Evolutionary conservation across 2,113 vertebrate species (phyloP).

Genomic region (Scolopax mira): DNA sequence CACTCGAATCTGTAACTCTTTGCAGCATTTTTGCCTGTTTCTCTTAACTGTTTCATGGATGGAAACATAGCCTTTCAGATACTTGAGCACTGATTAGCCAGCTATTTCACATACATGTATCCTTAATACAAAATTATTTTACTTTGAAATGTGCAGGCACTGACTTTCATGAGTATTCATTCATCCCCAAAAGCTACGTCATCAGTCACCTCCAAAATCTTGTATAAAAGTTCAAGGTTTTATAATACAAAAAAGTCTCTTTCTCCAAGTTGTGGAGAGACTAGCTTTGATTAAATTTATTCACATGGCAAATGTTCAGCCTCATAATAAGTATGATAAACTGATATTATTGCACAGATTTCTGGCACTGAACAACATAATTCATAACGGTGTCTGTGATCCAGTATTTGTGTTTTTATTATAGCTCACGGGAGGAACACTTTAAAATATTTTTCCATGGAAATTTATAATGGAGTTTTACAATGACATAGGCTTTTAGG

Average conservation of each 20-base stretch:
- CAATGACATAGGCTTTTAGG: background rate
- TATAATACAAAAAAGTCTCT: background rate
- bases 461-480: background rate
- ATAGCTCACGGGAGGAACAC: background rate
- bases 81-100: background rate
- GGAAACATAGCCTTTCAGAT: background rate
- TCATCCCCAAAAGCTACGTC: background rate
- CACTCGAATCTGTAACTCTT: background rate
- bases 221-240: background rate
- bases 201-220: background rate
- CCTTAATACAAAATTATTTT: background rate
- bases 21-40: background rate
- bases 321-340: background rate
- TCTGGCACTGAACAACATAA: background rate
- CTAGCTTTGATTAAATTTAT: background rate
- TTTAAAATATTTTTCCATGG: background rate
- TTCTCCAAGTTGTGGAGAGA: background rate
- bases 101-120: background rate
- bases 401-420: background rate
- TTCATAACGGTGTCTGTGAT: background rate
- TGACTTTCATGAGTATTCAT: background rate
- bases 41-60: background rate
- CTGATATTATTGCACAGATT: background rate
- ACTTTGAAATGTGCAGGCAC: background rate
- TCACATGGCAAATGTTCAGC: background rate